phyloP scores from a whole-genome alignment of 1,140 invertebrate species.

The Pogonomyrmex californicus region DNA sequence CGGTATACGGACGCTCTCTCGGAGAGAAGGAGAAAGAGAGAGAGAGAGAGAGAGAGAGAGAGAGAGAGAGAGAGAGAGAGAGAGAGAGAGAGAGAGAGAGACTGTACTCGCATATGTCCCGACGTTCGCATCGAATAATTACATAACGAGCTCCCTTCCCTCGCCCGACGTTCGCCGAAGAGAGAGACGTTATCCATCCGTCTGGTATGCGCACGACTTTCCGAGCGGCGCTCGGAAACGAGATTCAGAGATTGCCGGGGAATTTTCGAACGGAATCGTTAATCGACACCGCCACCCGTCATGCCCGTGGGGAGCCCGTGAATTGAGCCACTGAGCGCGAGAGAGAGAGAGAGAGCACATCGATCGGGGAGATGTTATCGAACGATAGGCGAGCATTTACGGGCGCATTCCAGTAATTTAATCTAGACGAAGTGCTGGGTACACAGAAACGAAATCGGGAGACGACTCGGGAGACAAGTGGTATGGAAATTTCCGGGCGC shows the following conservation, averaged over 20 bases:
- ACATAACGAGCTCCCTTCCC: constrained; percentile 61
- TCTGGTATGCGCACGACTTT: constrained; percentile 31
- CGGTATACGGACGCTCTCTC: background rate
- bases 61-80: too few relatives aligned
- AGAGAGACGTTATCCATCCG: constrained; percentile 64
- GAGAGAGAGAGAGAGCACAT: background rate
- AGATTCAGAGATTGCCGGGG: constrained; percentile 24
- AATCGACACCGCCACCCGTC: background rate
- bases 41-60: too few relatives aligned
- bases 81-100: background rate
- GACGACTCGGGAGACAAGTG: constrained; percentile 8
- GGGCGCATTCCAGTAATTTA: constrained; percentile 47
- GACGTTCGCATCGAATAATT: constrained; percentile 71
- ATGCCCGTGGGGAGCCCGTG: background rate
- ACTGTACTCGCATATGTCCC: constrained; percentile 14
- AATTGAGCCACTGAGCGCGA: background rate
- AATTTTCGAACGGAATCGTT: constrained; percentile 40
- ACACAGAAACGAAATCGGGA: constrained; percentile 46
- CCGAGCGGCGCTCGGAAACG: background rate
- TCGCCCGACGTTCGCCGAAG: background rate
- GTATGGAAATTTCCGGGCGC: constrained; percentile 1
- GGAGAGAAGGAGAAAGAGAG: too few relatives aligned
- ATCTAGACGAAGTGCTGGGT: constrained; percentile 43
- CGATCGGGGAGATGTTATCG: constrained; percentile 17
- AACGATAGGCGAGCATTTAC: constrained; percentile 37